Base-by-base conservation (phyloP, 2,888 invertebrate genomes). In the Scelioninae gen. 2 region DNA sequence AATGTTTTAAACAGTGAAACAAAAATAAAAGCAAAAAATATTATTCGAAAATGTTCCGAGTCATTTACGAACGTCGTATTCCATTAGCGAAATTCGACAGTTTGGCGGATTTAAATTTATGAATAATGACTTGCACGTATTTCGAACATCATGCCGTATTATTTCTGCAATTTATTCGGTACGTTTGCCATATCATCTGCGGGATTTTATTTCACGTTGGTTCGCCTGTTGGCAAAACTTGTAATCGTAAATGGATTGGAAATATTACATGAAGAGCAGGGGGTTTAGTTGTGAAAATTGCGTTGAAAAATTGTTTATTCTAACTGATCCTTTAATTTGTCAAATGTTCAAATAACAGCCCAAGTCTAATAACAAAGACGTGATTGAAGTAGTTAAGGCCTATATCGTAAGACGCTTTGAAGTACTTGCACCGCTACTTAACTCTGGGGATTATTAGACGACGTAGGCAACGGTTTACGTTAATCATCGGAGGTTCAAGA, bases 101-200 rank as follows among this genome's bases (percentile, higher is more conserved):
- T 61, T 39, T 31, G 35, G 33, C n/a, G 43, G 48, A 70, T 61
- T 61, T 41, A 57, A 63, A 70, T 70, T 48, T 61, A 70, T 63
- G 69, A 70, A 50, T 55, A 55, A 57, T 70, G 69, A 70, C 69
- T 70, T 48, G 69, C 69, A 43, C 55, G 55, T 61, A 69, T 61
- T 61, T 61, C 35, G 37, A 55, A 70, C 55, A 70, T 61, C 61
- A 63, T 63, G 55, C n/a, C 18, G 55, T 28, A 55, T 69, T 70
- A 70, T 70, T 70, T 10, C 48, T 55, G 45, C 48, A 70, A 63
- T 70, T 70, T 46, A 43, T 63, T 61, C 41, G 37, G 11, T 22
- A 22, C 69, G 43, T 69, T 69, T 70, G 69, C 46, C 48, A 16
- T 70, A 55, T 70, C 63, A 70, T 70, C 48, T 31, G 55, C 19